Conservation (phyloP, 2,888 invertebrate genomes). For the Melinaea marsaeus region DNA sequence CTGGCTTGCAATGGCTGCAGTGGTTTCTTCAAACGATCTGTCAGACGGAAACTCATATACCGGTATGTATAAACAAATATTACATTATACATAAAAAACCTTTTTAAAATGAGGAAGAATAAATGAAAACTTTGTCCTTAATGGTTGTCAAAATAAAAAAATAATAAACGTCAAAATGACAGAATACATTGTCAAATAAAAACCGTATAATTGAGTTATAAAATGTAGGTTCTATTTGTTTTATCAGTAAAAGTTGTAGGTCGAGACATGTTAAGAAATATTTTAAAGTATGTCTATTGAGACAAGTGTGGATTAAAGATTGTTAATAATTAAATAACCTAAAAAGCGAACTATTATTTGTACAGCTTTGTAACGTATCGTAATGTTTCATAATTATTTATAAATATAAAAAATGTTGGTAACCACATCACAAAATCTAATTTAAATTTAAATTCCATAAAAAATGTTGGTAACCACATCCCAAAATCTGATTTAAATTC, state of each 20-base stretch:
- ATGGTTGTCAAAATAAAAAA: no score
- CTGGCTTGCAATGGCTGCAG: constrained; percentile 99
- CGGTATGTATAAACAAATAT: background rate
- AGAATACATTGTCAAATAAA: no score
- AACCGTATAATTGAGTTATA: no score
- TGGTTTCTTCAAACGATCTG: constrained; percentile 98
- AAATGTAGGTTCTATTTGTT: background rate
- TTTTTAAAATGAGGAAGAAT: no score
- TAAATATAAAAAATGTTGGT: no score
- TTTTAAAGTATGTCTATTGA: constrained; percentile 6
- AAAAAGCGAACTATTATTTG: constrained; percentile 14
- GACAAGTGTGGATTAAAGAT: background rate
- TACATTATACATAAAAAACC: no score
- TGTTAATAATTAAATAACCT: constrained; percentile 11
- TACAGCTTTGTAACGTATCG: constrained; percentile 5
- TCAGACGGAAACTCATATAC: constrained; percentile 69
- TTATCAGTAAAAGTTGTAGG: background rate
- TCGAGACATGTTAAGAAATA: background rate
- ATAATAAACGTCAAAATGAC: no score
- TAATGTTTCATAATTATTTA: background rate
- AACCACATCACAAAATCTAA: no score
- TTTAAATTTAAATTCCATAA: no score
- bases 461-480: no score
- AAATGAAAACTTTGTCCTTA: no score
- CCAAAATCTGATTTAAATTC: no score